phyloP scores from a whole-genome alignment of 2,888 invertebrate genomes.

The Malacosoma neustria region DNA sequence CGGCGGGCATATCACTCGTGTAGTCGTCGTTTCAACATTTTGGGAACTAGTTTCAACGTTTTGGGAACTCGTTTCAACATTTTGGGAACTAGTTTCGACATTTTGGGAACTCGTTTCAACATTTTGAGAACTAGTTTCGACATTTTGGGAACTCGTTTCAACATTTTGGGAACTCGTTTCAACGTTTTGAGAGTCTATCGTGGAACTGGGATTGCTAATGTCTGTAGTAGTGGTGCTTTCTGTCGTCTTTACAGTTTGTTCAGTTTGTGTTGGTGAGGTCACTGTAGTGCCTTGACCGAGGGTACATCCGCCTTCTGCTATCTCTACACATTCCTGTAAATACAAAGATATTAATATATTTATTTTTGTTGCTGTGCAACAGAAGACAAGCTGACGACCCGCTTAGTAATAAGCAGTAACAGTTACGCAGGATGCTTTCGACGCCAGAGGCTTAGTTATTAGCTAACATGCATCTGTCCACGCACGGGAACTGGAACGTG shows the following conservation, averaged over 20 bases:
- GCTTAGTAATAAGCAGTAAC: too few relatives aligned
- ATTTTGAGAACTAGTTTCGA: background rate
- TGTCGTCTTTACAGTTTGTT: background rate
- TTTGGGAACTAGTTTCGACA: background rate
- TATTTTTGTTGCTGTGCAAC: too few relatives aligned
- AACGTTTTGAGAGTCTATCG: background rate
- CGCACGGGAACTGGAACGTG: too few relatives aligned
- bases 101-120: background rate
- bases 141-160: background rate
- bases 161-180: background rate
- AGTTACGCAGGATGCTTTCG: too few relatives aligned
- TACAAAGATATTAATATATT: too few relatives aligned
- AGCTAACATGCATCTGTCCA: too few relatives aligned
- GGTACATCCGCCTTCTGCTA: conserved; percentile 21
- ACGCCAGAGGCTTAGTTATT: too few relatives aligned
- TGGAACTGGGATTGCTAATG: background rate
- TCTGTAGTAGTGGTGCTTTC: background rate
- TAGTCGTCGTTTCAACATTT: conserved; percentile 2
- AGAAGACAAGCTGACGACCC: too few relatives aligned
- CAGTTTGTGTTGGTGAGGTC: conserved; percentile 1
- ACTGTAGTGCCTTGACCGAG: conserved; percentile 5
- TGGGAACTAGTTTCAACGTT: conserved; percentile 1
- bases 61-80: background rate
- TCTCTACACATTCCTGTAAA: conserved; percentile 14
- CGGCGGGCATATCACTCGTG: conserved; percentile 15